Percentiles rank a stretch among this genome's conserved stretches.
These are phyloP conservation scores for Siniperca scherzeri DNA, from an alignment of 2,797 vertebrate species.

Conservation along the genomic window DNA sequence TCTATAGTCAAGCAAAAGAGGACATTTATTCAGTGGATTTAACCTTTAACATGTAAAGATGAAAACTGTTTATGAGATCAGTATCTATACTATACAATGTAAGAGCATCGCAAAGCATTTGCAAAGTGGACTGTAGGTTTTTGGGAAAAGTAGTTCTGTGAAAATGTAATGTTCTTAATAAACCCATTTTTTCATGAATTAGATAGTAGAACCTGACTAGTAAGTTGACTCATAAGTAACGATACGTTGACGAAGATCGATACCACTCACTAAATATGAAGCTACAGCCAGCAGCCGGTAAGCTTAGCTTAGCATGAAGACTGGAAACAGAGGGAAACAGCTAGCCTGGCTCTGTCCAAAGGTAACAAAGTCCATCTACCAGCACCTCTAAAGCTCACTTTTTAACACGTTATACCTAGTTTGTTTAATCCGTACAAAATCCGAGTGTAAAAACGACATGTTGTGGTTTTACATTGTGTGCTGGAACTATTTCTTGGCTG, in stretches of 20 bases:
- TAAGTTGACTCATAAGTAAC: not conserved
- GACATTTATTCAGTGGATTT: conserved; percentile 18
- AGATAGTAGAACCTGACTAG: not conserved
- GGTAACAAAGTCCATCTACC: no score
- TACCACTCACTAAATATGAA: no score
- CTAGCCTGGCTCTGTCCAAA: no score
- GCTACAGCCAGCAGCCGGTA: no score
- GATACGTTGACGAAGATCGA: not conserved
- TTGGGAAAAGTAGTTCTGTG: not conserved
- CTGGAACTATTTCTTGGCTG: not conserved
- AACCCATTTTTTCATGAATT: not conserved
- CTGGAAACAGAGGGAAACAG: no score
- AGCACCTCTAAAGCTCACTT: no score
- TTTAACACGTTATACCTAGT: no score
- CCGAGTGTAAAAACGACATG: no score
- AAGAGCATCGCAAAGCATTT: not conserved
- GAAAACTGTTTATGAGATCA: not conserved
- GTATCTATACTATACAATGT: not conserved
- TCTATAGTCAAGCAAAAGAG: conserved; percentile 3
- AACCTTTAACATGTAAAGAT: conserved; percentile 15
- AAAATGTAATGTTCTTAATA: not conserved
- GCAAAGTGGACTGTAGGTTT: not conserved
- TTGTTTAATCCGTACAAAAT: no score
- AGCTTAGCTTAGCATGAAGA: no score
- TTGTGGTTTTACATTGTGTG: not conserved